A percentile compares a stretch with the other conserved stretches of the same genome.
Evolutionary conservation across 2,888 invertebrate genomes (phyloP).

Genomic region (Autographa gamma): DNA sequence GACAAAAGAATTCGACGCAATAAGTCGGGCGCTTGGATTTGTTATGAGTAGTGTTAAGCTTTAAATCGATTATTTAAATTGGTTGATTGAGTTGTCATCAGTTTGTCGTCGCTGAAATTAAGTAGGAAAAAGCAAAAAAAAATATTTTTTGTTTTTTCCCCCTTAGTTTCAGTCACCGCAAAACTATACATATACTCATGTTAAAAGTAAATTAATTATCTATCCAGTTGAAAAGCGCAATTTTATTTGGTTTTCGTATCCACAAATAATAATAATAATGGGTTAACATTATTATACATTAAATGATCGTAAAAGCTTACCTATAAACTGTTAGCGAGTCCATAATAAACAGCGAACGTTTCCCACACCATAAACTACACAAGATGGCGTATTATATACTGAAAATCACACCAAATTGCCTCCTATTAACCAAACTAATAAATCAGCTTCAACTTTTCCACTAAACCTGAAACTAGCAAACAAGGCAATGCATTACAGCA

Average conservation of each 20-base stretch:
- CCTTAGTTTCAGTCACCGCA: too few species aligned
- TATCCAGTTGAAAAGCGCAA: too few species aligned
- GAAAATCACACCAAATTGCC: background rate
- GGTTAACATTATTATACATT: background rate
- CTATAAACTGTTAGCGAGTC: background rate
- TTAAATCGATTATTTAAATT: background rate
- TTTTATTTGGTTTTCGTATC: background rate
- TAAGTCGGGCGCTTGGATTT: constrained; percentile 21
- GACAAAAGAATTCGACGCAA: constrained; percentile 29
- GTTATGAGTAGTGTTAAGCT: background rate
- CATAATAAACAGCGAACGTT: background rate
- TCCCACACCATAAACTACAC: background rate
- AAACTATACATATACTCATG: too few species aligned
- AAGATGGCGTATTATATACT: background rate
- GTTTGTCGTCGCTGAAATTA: too few species aligned
- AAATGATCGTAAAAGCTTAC: background rate
- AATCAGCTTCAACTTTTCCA: constrained; percentile 42
- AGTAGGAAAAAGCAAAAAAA: too few species aligned
- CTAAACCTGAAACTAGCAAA: constrained; percentile 65
- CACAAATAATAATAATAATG: background rate
- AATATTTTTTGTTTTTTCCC: too few species aligned
- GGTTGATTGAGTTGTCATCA: background rate
- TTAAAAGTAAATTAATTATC: too few species aligned
- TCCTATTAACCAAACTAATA: constrained; percentile 25
- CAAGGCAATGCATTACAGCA: constrained; percentile 71